Evolutionary conservation across 2,113 vertebrate genomes (phyloP).

Genomic region (Boulengeromyrus knoepffleri): DNA sequence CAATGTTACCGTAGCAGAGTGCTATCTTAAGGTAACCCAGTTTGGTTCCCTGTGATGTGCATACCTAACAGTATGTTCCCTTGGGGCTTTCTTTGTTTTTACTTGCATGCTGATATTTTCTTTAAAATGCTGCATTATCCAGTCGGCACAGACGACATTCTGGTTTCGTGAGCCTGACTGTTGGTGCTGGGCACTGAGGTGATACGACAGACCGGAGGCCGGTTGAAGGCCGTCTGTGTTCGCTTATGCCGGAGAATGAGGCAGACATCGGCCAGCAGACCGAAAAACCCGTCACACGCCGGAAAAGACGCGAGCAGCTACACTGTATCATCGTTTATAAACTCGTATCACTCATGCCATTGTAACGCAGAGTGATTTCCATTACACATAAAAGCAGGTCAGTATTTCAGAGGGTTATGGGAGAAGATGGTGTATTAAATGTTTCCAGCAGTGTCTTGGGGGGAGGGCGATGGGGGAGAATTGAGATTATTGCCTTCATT

Average conservation of each 20-base stretch:
- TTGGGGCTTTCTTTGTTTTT: not conserved
- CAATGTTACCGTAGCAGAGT: not conserved
- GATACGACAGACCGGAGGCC: not conserved
- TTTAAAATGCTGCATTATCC: not conserved
- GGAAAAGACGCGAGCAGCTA: too few relatives aligned
- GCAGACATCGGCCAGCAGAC: not conserved
- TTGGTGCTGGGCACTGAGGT: not conserved
- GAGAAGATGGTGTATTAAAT: not conserved
- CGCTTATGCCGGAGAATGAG: not conserved
- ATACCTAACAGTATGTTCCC: not conserved
- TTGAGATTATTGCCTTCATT: not conserved
- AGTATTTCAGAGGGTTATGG: not conserved
- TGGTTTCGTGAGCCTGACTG: not conserved
- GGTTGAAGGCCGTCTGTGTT: not conserved
- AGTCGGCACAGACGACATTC: not conserved
- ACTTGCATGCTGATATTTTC: not conserved
- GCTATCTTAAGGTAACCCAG: not conserved
- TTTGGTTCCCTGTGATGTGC: not conserved
- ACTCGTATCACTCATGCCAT: not conserved
- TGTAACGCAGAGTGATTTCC: not conserved
- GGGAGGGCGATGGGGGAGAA: not conserved
- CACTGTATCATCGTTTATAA: not conserved
- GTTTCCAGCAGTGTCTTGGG: not conserved
- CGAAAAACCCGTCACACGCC: not conserved
- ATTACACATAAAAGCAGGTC: not conserved